Evolutionary conservation across 2,797 vertebrate species (phyloP).

Genomic region (Catostomus latipinnis): DNA sequence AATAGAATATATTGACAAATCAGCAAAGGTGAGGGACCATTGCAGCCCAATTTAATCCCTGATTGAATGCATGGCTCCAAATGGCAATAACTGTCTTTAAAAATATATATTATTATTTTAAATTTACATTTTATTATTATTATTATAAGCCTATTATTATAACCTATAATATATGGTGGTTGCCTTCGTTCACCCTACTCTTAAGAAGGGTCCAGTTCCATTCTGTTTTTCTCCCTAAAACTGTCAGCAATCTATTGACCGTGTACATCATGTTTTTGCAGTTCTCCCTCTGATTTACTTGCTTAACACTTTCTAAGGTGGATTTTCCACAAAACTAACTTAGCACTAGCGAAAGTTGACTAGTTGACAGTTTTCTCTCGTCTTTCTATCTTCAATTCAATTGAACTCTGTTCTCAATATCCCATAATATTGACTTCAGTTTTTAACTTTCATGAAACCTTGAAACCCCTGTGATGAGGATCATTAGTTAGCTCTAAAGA

Average conservation of each 20-base stretch:
- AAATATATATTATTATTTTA: no score
- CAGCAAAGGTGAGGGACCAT: no score
- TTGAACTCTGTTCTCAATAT: not conserved
- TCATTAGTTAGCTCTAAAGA: constrained; percentile 60
- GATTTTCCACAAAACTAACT: not conserved
- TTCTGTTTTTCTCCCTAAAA: not conserved
- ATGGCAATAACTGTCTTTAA: no score
- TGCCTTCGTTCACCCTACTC: no score
- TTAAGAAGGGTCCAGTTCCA: no score
- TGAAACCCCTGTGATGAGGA: constrained; percentile 37
- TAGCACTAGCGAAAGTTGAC: not conserved
- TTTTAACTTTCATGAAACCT: constrained; percentile 12
- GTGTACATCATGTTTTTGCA: not conserved
- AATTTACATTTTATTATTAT: no score
- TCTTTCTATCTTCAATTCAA: constrained; percentile 8
- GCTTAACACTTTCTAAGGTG: not conserved
- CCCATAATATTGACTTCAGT: not conserved
- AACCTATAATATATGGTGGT: no score
- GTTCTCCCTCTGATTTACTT: not conserved
- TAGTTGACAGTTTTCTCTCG: not conserved
- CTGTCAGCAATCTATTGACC: not conserved
- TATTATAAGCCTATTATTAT: no score
- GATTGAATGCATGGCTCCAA: no score
- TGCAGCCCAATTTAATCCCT: no score
- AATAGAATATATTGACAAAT: no score